Evolutionary conservation across 2,113 vertebrate species (phyloP), one percentile per base, ranked within the genome.

Genomic region (Bos indicus): DNA sequence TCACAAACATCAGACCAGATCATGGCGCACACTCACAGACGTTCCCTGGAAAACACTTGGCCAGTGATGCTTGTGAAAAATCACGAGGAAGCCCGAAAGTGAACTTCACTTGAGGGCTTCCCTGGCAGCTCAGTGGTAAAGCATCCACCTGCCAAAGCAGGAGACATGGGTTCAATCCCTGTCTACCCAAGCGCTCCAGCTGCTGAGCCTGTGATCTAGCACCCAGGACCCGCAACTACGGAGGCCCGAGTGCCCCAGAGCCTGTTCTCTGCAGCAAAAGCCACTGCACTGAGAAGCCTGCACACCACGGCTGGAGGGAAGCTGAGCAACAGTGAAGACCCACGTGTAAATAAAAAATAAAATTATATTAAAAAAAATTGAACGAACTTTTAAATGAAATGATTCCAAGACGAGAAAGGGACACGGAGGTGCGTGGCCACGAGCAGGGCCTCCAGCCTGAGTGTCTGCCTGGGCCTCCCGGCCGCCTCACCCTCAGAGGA

Each of bases 251-350:
- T 1, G 23, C 71, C 71, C 5, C 21, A 43, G 71, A 7, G 36
- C 21, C 71, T 26, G 71, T 7, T 23, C 36, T 25, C 21, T 43
- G 23, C 36, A 14, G 36, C 36, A 14, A 40, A 40, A 12, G 2
- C 67, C 21, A 0, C n/a, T 2, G 36, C 36, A 1, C 2, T 3
- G 11, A 3, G 71, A 43, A 40, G 40, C 71, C 40, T 14, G 12
- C 1, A 0, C 3, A 1, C 36, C 6, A 0, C 6, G 0, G 40
- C 71, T 7, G 3, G 23, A 77, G 23, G 12, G 25, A 3, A 2
- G 23, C 71, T 26, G 71, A 77, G 40, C 12, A 7, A 40, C 6
- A 26, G 0, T 0, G 6, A 7, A 43, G 21, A 26, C 40, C 23
- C 71, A 4, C 5, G 0, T 26, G 36, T 4, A 25, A 43, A 26